Base-by-base conservation (phyloP, 2,113 vertebrate genomes). In the Eulemur macaco region DNA sequence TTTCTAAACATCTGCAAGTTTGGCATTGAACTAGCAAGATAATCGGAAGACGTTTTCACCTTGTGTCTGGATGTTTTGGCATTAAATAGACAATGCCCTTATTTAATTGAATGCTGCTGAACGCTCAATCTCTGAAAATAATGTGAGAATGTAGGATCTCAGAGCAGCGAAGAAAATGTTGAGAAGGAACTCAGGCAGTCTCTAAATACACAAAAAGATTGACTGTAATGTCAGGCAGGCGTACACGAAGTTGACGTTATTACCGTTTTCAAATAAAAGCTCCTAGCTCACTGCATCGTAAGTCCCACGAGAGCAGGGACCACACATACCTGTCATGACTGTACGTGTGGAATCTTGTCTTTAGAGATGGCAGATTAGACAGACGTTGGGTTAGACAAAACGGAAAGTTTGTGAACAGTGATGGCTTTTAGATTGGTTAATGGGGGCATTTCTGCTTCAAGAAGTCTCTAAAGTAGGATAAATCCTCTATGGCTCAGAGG, bases 11-110 rank as follows among this genome's bases (percentile, higher is more conserved):
- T 88, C 76, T 37, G 17, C 25, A 58, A 50, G 4, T 42, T 78
- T 89, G 73, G 45, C 85, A 76, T 23, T 63, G 29, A 82, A 74
- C 52, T 12, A 37, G 34, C 27, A 74, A 89, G 47, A 37, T 81
- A 66, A 90, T 0, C 58, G 23, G 82, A 87, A 34, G 13, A 82
- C 29, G 45, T 60, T 69, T 96, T 87, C 47, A 69, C 80, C 27
- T 56, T 9, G 3, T 64, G 42, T 91, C 34, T 83, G 34, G 60
- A n/a, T 96, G 17, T 68, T 89, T 42, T 56, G 68, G 25, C 18
- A 86, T 89, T 91, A 81, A 86, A 91, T 56, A 96, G 86, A 77
- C 66, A 63, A 60, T 37, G n/a, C 60, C 29, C 20, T 39, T 60
- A 58, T 25, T 83, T 83, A 89, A 92, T 25, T 80, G 39, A 34